Base-by-base conservation (phyloP, 2,888 invertebrate genomes). In the Laothoe populi region DNA sequence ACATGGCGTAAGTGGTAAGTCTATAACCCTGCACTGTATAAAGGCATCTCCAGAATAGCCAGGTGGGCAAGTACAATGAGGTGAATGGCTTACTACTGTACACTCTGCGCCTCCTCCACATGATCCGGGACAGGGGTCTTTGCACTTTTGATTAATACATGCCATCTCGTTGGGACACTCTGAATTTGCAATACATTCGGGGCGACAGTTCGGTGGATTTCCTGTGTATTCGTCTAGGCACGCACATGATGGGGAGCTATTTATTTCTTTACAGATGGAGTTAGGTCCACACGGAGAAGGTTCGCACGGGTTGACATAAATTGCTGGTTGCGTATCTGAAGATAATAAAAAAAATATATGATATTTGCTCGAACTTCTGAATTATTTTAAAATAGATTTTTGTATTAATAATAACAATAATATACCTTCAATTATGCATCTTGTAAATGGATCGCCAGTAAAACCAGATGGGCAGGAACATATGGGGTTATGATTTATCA, bases 231-330 rank as follows among this genome's bases (percentile, higher is more conserved):
- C 93, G n/a, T 93, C 91, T n/a, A 95, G 82, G 76, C 96, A 96
- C 26, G 95, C 95, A 76, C 96, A 96, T 0, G 96, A 95, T 24
- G 96, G 95, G 44, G 95, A 94, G 53, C 94, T 94, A 38, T 92
- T 93, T 49, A 93, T 81, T 74, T 93, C 93, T 73, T 92, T 93
- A 71, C 96, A 96, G 74, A 95, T 88, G 2, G 95, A 93, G 74
- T 95, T 95, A 5, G 96, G 94, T 21, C 97, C 97, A 80, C 97
- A 97, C 0, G 96, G 96, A 10, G 96, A 96, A 24, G 96, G 96
- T 72, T 94, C 92, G 76, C 97, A 97, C 7, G 95, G 95, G 69
- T 91, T 90, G 4, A 87, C 77, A 64, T 84, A 91, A 44, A 72
- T 68, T 63, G 82, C 78, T 61, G 79, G 77, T 68, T 78, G 75